These are phyloP conservation scores for Pyrgilauda ruficollis DNA, from an alignment of 2,113 vertebrate genomes.

Conservation along the genomic window DNA sequence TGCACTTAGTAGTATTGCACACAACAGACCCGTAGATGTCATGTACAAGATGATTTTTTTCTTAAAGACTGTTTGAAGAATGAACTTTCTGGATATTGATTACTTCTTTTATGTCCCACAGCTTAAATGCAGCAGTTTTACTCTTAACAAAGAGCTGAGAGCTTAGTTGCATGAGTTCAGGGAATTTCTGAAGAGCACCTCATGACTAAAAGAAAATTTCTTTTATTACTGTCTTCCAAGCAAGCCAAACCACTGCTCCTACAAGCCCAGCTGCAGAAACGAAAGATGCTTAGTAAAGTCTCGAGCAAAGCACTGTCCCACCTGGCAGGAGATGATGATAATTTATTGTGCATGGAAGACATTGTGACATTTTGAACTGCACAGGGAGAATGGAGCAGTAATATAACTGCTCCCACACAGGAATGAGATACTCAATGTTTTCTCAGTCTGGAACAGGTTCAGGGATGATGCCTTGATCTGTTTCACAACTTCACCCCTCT, in stretches of 20 bases:
- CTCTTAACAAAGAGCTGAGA: not conserved
- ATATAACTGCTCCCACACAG: not conserved
- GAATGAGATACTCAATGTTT: not conserved
- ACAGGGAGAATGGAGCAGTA: not conserved
- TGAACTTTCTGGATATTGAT: constrained; percentile 39
- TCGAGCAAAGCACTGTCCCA: not conserved
- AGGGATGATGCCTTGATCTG: not conserved
- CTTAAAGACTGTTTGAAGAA: not conserved
- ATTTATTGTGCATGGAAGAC: not conserved
- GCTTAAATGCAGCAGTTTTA: constrained; percentile 32
- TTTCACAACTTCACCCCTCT: not conserved
- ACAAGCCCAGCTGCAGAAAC: constrained; percentile 17
- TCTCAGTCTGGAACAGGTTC: not conserved
- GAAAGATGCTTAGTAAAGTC: not conserved
- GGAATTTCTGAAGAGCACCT: constrained; percentile 1
- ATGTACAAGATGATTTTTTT: not conserved
- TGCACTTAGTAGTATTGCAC: not conserved
- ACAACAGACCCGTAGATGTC: not conserved
- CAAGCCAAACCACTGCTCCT: constrained; percentile 4
- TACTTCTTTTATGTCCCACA: constrained; percentile 11
- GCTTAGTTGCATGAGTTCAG: not conserved
- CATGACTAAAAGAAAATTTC: not conserved
- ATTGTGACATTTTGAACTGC: not conserved
- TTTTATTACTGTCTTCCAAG: not conserved
- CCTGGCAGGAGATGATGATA: not conserved